Evolutionary conservation across 1,140 invertebrate species (phyloP).

Genomic region (Coboldia fuscipes): DNA sequence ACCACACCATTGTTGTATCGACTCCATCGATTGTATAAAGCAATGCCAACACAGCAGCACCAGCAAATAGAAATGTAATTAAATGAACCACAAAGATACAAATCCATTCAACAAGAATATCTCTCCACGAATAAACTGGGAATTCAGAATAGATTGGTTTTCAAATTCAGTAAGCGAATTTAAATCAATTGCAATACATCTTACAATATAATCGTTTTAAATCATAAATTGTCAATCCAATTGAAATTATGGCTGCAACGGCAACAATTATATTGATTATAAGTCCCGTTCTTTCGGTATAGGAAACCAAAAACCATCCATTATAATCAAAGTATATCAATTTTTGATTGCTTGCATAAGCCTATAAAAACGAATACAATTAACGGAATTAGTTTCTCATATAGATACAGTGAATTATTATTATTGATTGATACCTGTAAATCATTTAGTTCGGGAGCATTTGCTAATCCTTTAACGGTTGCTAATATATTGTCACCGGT

Average conservation of each 20-base stretch:
- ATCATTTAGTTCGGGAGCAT: constrained; percentile 20
- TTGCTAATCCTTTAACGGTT: constrained; percentile 25
- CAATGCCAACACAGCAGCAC: background rate
- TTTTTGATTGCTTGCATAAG: background rate
- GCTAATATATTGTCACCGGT: constrained; percentile 34
- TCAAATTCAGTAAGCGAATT: background rate
- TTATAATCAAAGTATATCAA: constrained; percentile 22
- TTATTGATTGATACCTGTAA: background rate
- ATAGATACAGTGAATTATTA: background rate
- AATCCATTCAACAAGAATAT: background rate
- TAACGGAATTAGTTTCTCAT: background rate
- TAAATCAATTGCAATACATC: no score
- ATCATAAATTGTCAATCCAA: no score
- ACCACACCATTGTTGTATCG: background rate
- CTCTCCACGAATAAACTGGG: no score
- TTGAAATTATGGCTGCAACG: constrained; percentile 3
- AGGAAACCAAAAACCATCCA: constrained; percentile 16
- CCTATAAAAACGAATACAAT: background rate
- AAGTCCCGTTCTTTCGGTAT: constrained; percentile 9
- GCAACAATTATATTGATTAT: constrained; percentile 12
- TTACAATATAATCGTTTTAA: no score
- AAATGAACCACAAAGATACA: background rate
- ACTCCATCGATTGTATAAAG: background rate
- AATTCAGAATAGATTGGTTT: background rate
- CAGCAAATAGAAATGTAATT: background rate